Evolutionary conservation across 2,113 vertebrate genomes (phyloP), one percentile per base, ranked within the genome.

Genomic region (Festucalex cinctus): DNA sequence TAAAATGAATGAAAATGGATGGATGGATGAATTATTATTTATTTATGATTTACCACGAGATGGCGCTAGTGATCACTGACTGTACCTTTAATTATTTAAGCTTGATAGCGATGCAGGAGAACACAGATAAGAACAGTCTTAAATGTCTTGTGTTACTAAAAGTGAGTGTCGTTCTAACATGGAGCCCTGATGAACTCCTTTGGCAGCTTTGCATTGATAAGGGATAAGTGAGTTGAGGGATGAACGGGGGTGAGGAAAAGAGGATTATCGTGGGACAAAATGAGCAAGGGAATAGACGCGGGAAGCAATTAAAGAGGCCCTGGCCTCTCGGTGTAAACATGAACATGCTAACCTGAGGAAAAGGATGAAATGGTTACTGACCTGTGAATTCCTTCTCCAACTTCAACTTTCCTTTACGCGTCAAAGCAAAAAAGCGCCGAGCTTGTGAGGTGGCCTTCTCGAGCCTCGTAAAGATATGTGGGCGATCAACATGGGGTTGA

Each of bases 331-430:
- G 32, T 67, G 63, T 88, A 83, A 79, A 28, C 81, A 70, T 9
- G 9, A 59, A 70, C 57, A 65, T 80, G 88, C 87, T 88, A 91
- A 94, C 93, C 91, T 94, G 89, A 88, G 89, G 44, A 20, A 39
- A 35, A 16, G 44, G 28, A 35, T 20, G 6, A 12, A 51, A 9
- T 5, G 46, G 22, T 9, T 17, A 48, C 44, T 8, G 80, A 73
- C 88, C 54, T 35, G 13, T 41, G 24, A 26, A 53, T 32, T 10
- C 46, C 28, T 59, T 74, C 36, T 57, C 44, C 54, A 41, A 17
- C 36, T 2, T 39, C 19, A 36, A 6, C 1, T 61, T 14, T 12
- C 39, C 14, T 39, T 13, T 22, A 37, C 20, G 22, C 2, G 24
- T 16, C 1, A 37, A 59, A 17, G 19, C 28, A 8, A 63, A 39